Base-by-base conservation (phyloP, 2,113 vertebrate species). In the Alouatta palliata region DNA sequence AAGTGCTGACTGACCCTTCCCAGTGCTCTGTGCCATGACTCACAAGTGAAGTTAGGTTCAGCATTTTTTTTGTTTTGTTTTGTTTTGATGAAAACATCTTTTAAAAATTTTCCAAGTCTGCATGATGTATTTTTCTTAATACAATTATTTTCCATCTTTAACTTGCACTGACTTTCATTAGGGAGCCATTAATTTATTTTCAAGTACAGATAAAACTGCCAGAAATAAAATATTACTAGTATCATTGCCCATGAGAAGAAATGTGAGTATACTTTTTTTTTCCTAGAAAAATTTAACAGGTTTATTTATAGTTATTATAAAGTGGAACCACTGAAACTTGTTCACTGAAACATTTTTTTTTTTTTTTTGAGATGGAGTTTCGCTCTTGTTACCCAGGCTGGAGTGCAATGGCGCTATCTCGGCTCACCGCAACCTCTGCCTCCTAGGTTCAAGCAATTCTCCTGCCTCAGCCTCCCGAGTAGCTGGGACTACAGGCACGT, bases 81-180 rank as follows among this genome's bases (percentile, higher is more conserved):
- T 4, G 35, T 58, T 71, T 54, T 56, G 17, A 54, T 86, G 47
- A 91, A 91, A 71, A 80, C 21, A 54, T 37, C 52, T 93, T 76
- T 56, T 23, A 77, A 91, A 89, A 86, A 23, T 56, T 35, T 45
- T 68, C 35, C 83, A 45, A 87, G 47, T 45, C 77, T n/a, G 13
- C 21, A 20, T 58, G 35, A 91, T 73, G 6, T 13, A 40, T 82
- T 93, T 94, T 91, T 77, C 49, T 76, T 52, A 64, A 90, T 86
- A n/a, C 4, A 87, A n/a, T 70, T 94, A 61, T 23, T 91, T 95
- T 84, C 81, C 43, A 68, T 87, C 89, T 89, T 85, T 40, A 80
- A 75, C 14, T 91, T 70, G 66, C 17, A 70, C 25, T 73, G 40
- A 52, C n/a, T 94, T 93, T 87, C n/a, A 35, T 94, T 6, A 45